These are phyloP conservation scores for Austrolebias charrua DNA, from an alignment of 2,797 vertebrate genomes.

Conservation along the genomic window DNA sequence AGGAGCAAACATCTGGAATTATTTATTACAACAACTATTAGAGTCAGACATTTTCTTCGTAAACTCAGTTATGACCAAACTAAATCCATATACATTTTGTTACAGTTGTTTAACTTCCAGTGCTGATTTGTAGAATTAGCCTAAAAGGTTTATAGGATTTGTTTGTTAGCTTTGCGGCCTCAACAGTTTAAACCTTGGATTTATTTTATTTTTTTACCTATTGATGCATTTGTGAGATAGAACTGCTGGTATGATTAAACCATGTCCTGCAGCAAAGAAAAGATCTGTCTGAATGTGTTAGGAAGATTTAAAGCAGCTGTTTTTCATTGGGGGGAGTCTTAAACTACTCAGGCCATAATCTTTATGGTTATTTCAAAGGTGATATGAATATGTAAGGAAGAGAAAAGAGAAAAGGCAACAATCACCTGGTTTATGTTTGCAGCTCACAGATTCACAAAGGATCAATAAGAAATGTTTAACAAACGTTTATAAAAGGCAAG, in stretches of 20 bases:
- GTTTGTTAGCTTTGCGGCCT: not conserved
- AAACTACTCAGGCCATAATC: constrained; percentile 6
- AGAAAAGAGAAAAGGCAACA: not conserved
- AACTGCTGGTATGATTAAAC: not conserved
- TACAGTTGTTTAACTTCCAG: not conserved
- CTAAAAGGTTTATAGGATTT: not conserved
- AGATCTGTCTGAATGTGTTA: not conserved
- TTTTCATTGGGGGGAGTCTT: constrained; percentile 6
- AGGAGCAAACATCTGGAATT: no score
- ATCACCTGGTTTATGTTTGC: constrained; percentile 1
- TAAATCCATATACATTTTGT: no score
- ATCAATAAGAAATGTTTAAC: not conserved
- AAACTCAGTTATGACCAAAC: no score
- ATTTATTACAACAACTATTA: no score
- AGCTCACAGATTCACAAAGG: not conserved
- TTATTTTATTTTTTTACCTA: not conserved
- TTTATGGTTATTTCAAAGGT: constrained; percentile 14
- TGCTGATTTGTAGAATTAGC: not conserved
- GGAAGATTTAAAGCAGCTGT: constrained; percentile 1
- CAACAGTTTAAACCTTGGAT: not conserved
- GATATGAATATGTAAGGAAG: not conserved
- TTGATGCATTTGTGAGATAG: not conserved
- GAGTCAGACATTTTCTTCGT: no score
- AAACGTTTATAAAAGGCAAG: not conserved
- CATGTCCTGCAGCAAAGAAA: not conserved